Conservation (phyloP, 2,113 vertebrate species). For the Pachycephala philippinensis region DNA sequence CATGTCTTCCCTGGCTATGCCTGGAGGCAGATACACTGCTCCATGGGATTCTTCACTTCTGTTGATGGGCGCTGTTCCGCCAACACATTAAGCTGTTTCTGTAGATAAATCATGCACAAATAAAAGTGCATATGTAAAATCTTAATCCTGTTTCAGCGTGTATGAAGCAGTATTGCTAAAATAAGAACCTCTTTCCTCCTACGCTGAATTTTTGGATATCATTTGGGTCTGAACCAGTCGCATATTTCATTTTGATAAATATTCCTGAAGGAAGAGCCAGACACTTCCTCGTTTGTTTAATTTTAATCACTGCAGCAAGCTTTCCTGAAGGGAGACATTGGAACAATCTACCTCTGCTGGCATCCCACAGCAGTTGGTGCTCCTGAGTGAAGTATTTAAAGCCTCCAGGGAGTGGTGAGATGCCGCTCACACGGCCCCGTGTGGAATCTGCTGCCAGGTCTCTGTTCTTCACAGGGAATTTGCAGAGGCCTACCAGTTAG, state of each 20-base stretch:
- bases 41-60: neutral
- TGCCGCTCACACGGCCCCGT: neutral
- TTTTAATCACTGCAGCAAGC: neutral
- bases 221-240: neutral
- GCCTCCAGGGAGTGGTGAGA: neutral
- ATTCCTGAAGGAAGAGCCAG: neutral
- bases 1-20: neutral
- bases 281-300: neutral
- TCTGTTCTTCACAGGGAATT: neutral
- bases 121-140: constrained; percentile 18
- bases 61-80: neutral
- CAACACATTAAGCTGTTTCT: constrained; percentile 37
- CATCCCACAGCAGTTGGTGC: neutral
- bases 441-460: neutral
- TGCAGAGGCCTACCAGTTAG: neutral
- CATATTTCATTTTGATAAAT: neutral
- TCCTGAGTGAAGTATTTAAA: neutral
- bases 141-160: neutral
- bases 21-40: neutral
- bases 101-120: constrained; percentile 42
- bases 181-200: neutral
- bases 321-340: neutral
- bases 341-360: neutral
- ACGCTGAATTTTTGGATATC: neutral
- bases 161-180: constrained; percentile 16